Conservation (phyloP, 2,797 vertebrate species). For the Poeciliopsis presidionis region DNA sequence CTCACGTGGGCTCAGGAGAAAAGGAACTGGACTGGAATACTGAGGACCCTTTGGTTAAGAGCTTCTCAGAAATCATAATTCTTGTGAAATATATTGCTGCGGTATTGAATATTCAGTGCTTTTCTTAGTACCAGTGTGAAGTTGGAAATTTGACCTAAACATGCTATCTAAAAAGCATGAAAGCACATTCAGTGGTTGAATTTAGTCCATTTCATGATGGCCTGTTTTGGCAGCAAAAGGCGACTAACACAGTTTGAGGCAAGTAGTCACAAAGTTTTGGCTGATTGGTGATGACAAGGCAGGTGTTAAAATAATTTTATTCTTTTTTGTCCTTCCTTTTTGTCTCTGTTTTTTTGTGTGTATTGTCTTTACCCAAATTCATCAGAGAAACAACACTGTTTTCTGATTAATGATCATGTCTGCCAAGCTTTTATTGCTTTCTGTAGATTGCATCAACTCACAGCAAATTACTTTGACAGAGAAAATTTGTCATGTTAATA, state of each 20-base stretch:
- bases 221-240: neutral
- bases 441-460: constrained; percentile 66
- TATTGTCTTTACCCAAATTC: constrained; percentile 45
- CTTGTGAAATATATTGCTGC: no score
- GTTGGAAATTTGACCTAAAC: no score
- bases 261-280: neutral
- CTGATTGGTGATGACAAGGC: constrained; percentile 3
- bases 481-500: constrained; percentile 63
- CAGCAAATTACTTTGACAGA: constrained; percentile 52
- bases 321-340: neutral
- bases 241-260: neutral
- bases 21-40: no score
- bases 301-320: neutral
- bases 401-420: constrained; percentile 70
- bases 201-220: neutral
- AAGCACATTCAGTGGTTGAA: neutral
- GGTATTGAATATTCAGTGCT: no score
- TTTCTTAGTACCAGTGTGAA: no score
- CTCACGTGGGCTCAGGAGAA: no score
- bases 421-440: constrained; percentile 70
- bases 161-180: neutral
- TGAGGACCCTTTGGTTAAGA: no score
- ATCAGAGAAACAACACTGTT: constrained; percentile 52
- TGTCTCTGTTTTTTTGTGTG: constrained; percentile 45
- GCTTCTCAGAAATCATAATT: no score